phyloP scores from a whole-genome alignment of 2,888 invertebrate genomes.

The Drosophila multiciliata region DNA sequence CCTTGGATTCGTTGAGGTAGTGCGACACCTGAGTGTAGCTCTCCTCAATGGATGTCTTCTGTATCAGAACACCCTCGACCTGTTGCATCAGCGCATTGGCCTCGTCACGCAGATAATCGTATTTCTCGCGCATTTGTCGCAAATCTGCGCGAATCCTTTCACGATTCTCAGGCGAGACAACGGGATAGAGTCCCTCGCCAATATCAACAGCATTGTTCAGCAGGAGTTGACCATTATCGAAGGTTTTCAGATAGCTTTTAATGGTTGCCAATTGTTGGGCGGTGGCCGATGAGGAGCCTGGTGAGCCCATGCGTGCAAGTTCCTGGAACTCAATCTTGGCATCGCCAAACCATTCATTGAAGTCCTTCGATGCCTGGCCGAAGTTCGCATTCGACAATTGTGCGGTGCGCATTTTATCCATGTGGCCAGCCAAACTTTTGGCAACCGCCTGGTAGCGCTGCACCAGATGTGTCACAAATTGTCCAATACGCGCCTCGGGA shows the following conservation, averaged over 20 bases:
- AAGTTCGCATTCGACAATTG: conserved; percentile 89
- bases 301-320: conserved; percentile 90
- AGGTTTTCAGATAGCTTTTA: conserved; percentile 86
- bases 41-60: conserved; percentile 96
- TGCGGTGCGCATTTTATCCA: conserved; percentile 90
- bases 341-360: conserved; percentile 92
- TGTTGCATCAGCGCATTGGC: conserved; percentile 94
- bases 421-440: conserved; percentile 89
- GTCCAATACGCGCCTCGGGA: conserved; percentile 93
- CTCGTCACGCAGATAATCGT: conserved; percentile 93
- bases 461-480: conserved; percentile 91
- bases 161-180: conserved; percentile 94
- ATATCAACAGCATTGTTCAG: conserved; percentile 93
- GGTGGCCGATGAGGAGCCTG: conserved; percentile 89
- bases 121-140: conserved; percentile 91
- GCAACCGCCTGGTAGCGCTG: conserved; percentile 90
- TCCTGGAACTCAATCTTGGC: conserved; percentile 91
- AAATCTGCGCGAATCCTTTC: conserved; percentile 93
- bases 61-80: conserved; percentile 94
- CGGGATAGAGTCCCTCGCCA: conserved; percentile 94
- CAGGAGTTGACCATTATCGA: conserved; percentile 92
- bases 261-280: conserved; percentile 91
- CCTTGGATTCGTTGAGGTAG: conserved; percentile 93
- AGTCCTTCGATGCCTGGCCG: conserved; percentile 89
- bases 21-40: conserved; percentile 94